Conservation (phyloP, 2,113 vertebrate species). For the Tragelaphus strepsiceros region DNA sequence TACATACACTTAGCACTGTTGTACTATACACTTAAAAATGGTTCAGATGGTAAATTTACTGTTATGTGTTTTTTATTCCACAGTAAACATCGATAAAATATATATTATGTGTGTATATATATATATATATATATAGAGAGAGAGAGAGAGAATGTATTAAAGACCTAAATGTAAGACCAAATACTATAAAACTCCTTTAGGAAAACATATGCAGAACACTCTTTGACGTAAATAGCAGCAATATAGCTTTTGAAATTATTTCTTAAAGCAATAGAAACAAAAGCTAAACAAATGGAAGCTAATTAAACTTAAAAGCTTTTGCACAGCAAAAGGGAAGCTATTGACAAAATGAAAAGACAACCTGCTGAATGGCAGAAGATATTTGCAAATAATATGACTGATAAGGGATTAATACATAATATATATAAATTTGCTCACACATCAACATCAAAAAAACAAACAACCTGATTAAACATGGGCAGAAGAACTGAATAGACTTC, state of each 20-base stretch:
- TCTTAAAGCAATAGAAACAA: background rate
- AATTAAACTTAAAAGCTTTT: background rate
- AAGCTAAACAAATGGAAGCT: background rate
- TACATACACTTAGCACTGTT: background rate
- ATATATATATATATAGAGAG: background rate
- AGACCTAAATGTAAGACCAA: background rate
- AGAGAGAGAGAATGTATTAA: background rate
- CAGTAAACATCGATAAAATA: background rate
- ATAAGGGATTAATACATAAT: accelerated
- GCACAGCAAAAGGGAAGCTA: background rate
- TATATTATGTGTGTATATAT: background rate
- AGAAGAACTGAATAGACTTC: background rate
- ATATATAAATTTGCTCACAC: background rate
- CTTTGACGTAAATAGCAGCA: background rate
- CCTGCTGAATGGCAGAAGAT: background rate
- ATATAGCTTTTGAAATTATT: background rate
- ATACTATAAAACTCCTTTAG: background rate
- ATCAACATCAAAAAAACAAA: background rate
- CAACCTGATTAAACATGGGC: background rate
- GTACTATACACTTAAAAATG: background rate
- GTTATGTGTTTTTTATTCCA: background rate
- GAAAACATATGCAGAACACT: background rate
- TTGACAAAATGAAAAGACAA: background rate
- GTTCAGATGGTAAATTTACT: background rate
- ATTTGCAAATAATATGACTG: background rate